A percentile compares a stretch with the other conserved stretches of the same genome.
Conservation (phyloP, 2,113 vertebrate species). For the Chlamydotis undulata region DNA sequence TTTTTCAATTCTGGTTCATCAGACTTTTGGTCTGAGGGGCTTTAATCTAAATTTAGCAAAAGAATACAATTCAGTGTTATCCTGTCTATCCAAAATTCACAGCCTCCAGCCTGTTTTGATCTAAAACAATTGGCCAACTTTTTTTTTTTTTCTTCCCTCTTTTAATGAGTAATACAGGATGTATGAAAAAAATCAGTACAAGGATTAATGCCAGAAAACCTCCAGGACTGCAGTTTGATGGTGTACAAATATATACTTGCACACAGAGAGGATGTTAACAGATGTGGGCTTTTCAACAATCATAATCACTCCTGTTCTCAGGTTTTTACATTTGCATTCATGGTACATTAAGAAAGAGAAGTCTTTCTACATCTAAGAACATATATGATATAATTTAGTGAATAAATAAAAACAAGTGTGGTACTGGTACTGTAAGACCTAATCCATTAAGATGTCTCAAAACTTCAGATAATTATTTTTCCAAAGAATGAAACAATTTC, state of each 20-base stretch:
- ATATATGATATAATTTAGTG: neutral
- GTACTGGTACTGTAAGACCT: neutral
- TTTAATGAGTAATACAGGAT: neutral
- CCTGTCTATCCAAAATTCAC: slow-evolving; percentile 32
- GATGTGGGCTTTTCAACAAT: neutral
- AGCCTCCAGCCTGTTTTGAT: neutral
- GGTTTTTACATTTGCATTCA: neutral
- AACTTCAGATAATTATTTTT: neutral
- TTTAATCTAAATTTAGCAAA: slow-evolving; percentile 53
- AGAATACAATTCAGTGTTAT: neutral
- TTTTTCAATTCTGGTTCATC: slow-evolving; percentile 44
- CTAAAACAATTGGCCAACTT: neutral
- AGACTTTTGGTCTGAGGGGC: slow-evolving; percentile 19
- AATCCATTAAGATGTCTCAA: neutral
- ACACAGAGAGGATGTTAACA: neutral
- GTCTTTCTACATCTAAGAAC: neutral
- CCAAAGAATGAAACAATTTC: neutral
- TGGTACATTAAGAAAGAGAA: neutral
- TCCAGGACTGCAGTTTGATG: neutral
- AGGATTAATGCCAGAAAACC: neutral
- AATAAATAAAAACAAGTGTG: neutral
- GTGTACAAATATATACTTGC: neutral
- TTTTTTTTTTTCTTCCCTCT: neutral
- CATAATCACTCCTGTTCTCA: neutral
- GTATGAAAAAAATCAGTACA: neutral